Evolutionary conservation across 2,113 vertebrate genomes (phyloP).

Genomic region (Pterocles gutturalis): DNA sequence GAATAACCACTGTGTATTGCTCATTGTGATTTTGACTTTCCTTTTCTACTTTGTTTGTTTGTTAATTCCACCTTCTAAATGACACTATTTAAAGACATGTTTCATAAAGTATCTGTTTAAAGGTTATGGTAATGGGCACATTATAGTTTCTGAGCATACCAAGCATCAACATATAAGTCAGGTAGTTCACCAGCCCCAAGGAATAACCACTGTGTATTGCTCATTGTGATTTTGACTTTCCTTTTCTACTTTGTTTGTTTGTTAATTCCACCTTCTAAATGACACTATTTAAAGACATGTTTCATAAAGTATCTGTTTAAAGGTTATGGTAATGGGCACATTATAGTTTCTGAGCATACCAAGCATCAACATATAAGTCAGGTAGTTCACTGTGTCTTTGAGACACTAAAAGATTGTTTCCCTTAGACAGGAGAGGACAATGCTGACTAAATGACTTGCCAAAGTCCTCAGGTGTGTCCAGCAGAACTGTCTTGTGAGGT

Average conservation of each 20-base stretch:
- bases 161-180: neutral
- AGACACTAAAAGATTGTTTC: neutral
- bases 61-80: neutral
- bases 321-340: neutral
- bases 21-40: no score
- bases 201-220: no score
- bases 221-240: no score
- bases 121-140: neutral
- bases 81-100: neutral
- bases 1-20: no score
- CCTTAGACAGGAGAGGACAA: neutral
- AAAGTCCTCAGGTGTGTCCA: neutral
- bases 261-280: neutral
- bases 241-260: neutral
- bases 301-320: conserved; percentile 8
- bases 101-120: conserved; percentile 8
- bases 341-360: neutral
- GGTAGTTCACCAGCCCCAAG: neutral
- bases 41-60: neutral
- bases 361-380: neutral
- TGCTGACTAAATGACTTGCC: conserved; percentile 6
- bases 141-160: neutral
- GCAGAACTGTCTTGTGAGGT: neutral
- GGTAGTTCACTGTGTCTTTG: neutral
- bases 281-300: neutral